Base-by-base conservation (phyloP, 2,113 vertebrate genomes). In the Macrotis lagotis region DNA sequence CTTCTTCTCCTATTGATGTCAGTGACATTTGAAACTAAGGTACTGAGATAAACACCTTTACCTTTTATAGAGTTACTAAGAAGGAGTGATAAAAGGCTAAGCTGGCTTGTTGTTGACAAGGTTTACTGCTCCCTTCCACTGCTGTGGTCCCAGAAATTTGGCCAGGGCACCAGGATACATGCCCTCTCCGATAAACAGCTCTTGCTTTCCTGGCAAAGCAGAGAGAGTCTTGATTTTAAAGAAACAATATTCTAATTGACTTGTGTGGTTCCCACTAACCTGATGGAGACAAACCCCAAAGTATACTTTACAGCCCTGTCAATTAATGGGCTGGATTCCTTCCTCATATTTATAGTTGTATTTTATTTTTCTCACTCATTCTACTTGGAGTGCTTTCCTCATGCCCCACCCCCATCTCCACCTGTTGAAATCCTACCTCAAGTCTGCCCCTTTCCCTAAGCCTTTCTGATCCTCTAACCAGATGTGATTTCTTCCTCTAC, bases 11-110 rank as follows among this genome's bases (percentile, higher is more conserved):
- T 95, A 94, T 97, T 48, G 0, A 50, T 95, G 94, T 96, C 95
- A 25, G 91, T 26, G 97, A 97, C 95, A 97, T 53, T 95, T 10
- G 92, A 97, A 93, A 93, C 97, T 94, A 44, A 92, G 88, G 93
- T 90, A 9, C 3, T 94, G 51, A 0, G 5, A 94, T 53, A 90
- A 96, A 93, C 59, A 49, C 22, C 88, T 83, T 51, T 25, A 9
- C 95, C 91, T 93, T 96, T 92, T 25, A 91, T 1, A 92, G 95
- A 89, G 66, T 52, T 48, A 49, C 93, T 28, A 10, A 53, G 93
- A 88, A 92, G 51, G 74, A 90, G 94, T 74, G 93, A 50, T 3
- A 24, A 31, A 4, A 44, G 19, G 95, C 97, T 92, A 95, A 95
- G 51, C 90, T 91, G 95, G 88, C n/a, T 74, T 59, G 91, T 95